Evolutionary conservation across 1,140 invertebrate genomes (phyloP), one percentile per base, ranked within the genome.

Genomic region (Copidosoma floridanum): DNA sequence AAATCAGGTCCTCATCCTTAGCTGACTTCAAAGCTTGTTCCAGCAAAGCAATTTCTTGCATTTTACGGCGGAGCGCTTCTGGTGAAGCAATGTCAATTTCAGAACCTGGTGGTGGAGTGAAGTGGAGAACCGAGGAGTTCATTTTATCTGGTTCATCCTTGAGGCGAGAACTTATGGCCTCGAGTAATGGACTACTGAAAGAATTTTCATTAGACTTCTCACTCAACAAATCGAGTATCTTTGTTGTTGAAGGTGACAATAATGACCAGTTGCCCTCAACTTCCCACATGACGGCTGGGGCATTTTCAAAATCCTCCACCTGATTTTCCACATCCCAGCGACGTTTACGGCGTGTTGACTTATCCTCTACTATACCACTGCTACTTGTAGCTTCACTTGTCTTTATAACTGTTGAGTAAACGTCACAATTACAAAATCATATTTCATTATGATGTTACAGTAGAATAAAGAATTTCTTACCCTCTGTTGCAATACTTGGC

Each of bases 281-380:
- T 18, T 79, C 78, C 78, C 78, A 80, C 60, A 71, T 74, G 8
- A 78, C 72, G 7, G 75, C 64, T 27, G 71, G 63, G 26, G 65
- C 55, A 41, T 69, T 66, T 1, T 65, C 37, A 5, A 75, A 71
- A 1, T 76, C 75, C 1, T 73, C 73, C 0, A 41, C 38, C 0
- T 76, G 70, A 8, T 58, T 71, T 2, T 65, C 70, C 6, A 76
- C 73, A 23, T 75, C 71, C 75, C 75, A 77, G 14, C 71, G 69
- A 63, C 69, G 74, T 20, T 71, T 77, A 21, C 67, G 73, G 20
- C 58, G 53, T 16, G 46, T 68, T 38, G 59, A 29, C 12, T 62
- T 62, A 14, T 56, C 60, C 10, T 57, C 59, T 0, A 20, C 24
- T 1, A 16, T 35, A 50, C n/a, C n/a, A n/a, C n/a, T n/a, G n/a